Conservation (phyloP, 2,888 invertebrate genomes). For the Podabrus alpinus region DNA sequence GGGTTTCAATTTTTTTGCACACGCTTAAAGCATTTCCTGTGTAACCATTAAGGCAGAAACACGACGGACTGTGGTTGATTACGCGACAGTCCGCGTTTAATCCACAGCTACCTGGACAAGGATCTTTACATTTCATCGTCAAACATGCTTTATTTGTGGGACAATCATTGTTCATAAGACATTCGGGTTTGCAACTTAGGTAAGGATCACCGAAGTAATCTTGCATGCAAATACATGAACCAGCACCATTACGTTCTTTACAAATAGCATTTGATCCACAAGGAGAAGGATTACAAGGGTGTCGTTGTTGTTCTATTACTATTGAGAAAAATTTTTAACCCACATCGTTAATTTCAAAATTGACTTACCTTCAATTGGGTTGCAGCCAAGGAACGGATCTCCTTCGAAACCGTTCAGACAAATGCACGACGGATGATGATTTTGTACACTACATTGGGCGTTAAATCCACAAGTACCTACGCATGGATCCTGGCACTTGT, state of each 20-base stretch:
- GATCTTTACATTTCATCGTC: conserved; percentile 78
- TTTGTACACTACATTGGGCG: conserved; percentile 73
- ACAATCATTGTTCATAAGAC: conserved; percentile 78
- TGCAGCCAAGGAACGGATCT: conserved; percentile 79
- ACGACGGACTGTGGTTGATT: conserved; percentile 76
- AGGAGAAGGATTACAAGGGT: conserved; percentile 78
- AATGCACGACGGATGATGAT: conserved; percentile 76
- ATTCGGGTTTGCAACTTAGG: conserved; percentile 79
- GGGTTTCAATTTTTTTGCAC: conserved; percentile 54
- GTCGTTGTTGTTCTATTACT: conserved; percentile 62
- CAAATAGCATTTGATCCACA: conserved; percentile 82
- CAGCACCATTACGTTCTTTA: conserved; percentile 73
- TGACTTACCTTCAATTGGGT: conserved; percentile 56
- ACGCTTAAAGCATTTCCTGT: conserved; percentile 73
- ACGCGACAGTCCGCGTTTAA: conserved; percentile 77
- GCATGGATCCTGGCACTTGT: conserved; percentile 78
- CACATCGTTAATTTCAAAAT: conserved; percentile 17
- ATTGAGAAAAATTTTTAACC: conserved; percentile 30
- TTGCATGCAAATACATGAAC: conserved; percentile 75
- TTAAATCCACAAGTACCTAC: conserved; percentile 77
- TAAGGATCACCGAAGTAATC: conserved; percentile 81
- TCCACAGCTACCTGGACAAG: conserved; percentile 78
- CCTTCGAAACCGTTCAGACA: conserved; percentile 77
- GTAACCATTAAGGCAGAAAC: conserved; percentile 73
- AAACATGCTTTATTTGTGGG: conserved; percentile 72